Evolutionary conservation across 2,113 vertebrate genomes (phyloP).

Genomic region (Catagonus wagneri): DNA sequence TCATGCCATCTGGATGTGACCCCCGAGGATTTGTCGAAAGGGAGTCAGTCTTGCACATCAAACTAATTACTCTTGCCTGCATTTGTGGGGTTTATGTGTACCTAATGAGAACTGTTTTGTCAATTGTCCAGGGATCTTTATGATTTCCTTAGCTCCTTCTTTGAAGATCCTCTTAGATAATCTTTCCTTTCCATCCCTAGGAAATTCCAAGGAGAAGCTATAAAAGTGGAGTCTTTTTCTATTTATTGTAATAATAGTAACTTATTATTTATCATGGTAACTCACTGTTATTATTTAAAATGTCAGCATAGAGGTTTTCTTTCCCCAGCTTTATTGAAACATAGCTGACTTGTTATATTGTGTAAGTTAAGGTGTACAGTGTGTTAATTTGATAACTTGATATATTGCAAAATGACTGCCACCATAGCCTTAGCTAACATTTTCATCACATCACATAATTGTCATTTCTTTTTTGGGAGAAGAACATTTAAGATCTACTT

Average conservation of each 20-base stretch:
- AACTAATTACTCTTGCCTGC: neutral
- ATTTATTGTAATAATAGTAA: neutral
- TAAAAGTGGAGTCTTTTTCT: neutral
- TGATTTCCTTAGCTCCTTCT: neutral
- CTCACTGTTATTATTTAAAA: neutral
- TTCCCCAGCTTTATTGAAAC: neutral
- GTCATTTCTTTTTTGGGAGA: neutral
- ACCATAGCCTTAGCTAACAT: neutral
- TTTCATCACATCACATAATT: neutral
- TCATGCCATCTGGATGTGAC: neutral
- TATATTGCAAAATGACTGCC: neutral
- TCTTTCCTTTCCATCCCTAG: neutral
- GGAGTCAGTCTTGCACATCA: neutral
- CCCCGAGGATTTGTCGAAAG: neutral
- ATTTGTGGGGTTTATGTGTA: rapidly evolving
- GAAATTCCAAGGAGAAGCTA: neutral
- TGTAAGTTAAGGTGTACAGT: neutral
- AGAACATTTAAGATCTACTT: neutral
- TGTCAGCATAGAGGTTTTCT: neutral
- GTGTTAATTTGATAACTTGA: neutral
- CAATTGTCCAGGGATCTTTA: neutral
- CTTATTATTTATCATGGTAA: neutral
- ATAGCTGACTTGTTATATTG: neutral
- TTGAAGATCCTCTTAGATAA: neutral
- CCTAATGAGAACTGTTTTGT: neutral